phyloP scores from a whole-genome alignment of 2,113 vertebrate genomes.

The Trichechus manatus region DNA sequence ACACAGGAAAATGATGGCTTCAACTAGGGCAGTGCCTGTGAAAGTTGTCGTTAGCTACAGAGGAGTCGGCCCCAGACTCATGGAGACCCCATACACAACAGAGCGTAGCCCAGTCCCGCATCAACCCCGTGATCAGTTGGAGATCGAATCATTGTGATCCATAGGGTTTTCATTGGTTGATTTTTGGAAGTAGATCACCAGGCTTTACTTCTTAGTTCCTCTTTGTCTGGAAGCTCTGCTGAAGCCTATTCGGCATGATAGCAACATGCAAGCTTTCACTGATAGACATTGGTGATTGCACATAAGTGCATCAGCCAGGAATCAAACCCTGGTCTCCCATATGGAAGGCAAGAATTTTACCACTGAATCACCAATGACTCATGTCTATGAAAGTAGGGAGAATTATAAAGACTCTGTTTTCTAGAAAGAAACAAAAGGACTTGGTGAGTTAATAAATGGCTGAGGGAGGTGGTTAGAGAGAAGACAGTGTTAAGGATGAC shows the following conservation, averaged over 20 bases:
- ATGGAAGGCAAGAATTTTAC: not conserved
- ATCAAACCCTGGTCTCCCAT: not conserved
- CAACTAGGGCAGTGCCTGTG: not conserved
- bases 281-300: not conserved
- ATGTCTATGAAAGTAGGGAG: not conserved
- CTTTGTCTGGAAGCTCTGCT: not conserved
- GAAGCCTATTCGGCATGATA: not conserved
- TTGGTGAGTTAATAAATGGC: not conserved
- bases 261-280: not conserved
- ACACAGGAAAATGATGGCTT: not conserved
- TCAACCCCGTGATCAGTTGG: not conserved
- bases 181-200: not conserved
- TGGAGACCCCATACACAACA: not conserved
- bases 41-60: not conserved
- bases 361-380: not conserved
- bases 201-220: not conserved
- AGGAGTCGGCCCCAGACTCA: not conserved
- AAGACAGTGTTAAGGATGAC: not conserved
- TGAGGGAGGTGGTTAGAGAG: not conserved
- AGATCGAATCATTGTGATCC: not conserved
- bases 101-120: not conserved
- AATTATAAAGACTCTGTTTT: not conserved
- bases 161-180: not conserved
- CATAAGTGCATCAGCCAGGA: not conserved
- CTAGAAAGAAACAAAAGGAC: not conserved